phyloP scores from a whole-genome alignment of 2,797 vertebrate species.

The Periparus ater region DNA sequence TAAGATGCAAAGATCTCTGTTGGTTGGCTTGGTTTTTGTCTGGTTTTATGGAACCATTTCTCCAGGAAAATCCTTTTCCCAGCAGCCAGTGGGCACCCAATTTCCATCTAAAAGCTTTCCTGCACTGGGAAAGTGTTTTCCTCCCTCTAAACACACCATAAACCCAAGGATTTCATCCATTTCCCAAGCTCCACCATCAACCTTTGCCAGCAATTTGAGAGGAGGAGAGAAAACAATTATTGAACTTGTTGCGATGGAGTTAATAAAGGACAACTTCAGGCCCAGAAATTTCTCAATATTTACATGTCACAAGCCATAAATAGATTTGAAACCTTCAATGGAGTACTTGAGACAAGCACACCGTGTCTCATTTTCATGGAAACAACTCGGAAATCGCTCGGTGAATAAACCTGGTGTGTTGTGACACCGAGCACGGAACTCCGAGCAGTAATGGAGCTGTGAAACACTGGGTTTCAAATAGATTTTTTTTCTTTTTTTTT shows the following conservation, averaged over 20 bases:
- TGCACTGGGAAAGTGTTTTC: not conserved
- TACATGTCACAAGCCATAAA: not conserved
- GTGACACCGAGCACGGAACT: conserved; percentile 11
- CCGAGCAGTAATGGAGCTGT: not conserved
- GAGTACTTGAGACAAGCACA: not conserved
- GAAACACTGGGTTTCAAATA: conserved; percentile 41
- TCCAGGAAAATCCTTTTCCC: not conserved
- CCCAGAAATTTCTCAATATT: not conserved
- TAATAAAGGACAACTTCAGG: not conserved
- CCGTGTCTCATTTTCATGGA: not conserved
- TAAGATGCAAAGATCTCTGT: fast-evolving
- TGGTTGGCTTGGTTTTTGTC: not conserved
- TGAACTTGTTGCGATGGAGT: not conserved
- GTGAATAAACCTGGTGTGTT: not conserved
- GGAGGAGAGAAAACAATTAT: not conserved
- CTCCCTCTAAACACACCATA: not conserved
- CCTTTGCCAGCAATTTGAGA: not conserved
- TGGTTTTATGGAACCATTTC: not conserved
- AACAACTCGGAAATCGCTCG: not conserved
- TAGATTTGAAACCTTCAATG: not conserved
- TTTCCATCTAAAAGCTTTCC: not conserved
- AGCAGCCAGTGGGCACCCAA: not conserved
- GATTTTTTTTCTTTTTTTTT: not conserved
- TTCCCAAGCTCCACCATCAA: not conserved
- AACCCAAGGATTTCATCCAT: not conserved